Conservation (phyloP, 2,888 invertebrate species). For the Yponomeuta cagnagella region DNA sequence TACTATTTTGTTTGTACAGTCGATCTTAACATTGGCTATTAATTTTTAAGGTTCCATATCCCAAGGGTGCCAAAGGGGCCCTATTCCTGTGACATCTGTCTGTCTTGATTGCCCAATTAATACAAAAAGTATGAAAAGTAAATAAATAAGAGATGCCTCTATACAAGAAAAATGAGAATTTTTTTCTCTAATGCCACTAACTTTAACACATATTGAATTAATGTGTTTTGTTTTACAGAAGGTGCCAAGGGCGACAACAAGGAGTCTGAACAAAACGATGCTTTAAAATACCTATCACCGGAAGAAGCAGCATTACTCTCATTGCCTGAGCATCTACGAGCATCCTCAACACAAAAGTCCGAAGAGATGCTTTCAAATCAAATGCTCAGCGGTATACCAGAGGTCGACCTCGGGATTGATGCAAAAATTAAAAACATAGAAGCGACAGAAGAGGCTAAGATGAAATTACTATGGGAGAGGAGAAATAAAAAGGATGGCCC, state of each 20-base stretch:
- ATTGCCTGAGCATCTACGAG: slow-evolving; percentile 90
- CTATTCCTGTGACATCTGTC: no score
- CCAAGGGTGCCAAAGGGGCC: no score
- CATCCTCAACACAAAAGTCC: slow-evolving; percentile 89
- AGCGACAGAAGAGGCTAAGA: slow-evolving; percentile 98
- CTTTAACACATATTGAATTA: no score
- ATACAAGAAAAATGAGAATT: no score
- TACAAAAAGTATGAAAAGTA: no score
- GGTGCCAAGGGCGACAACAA: slow-evolving; percentile 55
- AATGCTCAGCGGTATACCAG: slow-evolving; percentile 99
- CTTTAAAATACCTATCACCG: slow-evolving; percentile 83
- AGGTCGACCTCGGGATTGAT: slow-evolving; percentile 99
- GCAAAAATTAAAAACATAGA: slow-evolving; percentile 99
- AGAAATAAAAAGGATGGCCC: slow-evolving; percentile 94
- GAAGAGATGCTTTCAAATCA: slow-evolving; percentile 99
- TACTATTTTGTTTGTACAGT: no score
- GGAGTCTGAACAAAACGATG: slow-evolving; percentile 56
- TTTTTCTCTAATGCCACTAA: no score
- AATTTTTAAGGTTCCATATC: no score
- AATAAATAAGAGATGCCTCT: no score
- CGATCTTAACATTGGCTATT: no score
- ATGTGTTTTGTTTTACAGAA: slow-evolving; percentile 39
- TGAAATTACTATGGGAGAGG: slow-evolving; percentile 91
- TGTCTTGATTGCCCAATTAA: no score
- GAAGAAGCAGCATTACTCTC: slow-evolving; percentile 94